Conservation (phyloP, 2,797 vertebrate genomes). For the Saxicola maurus region DNA sequence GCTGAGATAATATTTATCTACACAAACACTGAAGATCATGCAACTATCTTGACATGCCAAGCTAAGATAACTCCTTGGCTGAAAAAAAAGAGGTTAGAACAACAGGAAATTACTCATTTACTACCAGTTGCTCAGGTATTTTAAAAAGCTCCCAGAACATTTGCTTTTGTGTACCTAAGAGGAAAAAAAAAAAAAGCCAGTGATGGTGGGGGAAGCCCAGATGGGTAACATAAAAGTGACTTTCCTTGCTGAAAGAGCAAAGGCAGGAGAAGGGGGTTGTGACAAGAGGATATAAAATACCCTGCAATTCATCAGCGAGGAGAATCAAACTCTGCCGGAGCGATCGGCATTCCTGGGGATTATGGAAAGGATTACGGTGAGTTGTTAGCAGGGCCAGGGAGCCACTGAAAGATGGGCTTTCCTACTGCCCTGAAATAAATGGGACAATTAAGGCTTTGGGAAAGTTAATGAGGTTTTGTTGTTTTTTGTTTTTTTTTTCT, state of each 20-base stretch:
- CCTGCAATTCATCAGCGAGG: slow-evolving; percentile 65
- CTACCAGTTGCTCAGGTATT: slow-evolving; percentile 63
- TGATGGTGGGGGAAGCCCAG: neutral
- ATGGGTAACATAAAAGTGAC: slow-evolving; percentile 65
- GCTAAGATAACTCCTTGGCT: neutral
- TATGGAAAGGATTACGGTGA: slow-evolving; percentile 70
- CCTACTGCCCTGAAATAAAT: slow-evolving; percentile 68
- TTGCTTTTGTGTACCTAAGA: slow-evolving; percentile 55
- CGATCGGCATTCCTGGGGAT: slow-evolving; percentile 65
- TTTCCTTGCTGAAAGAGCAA: slow-evolving; percentile 65
- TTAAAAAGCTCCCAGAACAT: slow-evolving; percentile 60
- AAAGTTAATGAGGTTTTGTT: slow-evolving; percentile 57
- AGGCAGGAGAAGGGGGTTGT: slow-evolving; percentile 56
- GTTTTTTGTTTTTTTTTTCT: neutral
- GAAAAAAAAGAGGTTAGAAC: neutral
- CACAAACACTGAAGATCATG: neutral
- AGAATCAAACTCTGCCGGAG: slow-evolving; percentile 59
- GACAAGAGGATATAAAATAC: slow-evolving; percentile 70
- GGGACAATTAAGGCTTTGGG: slow-evolving; percentile 69
- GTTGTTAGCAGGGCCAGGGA: slow-evolving; percentile 63
- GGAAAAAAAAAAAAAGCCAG: neutral
- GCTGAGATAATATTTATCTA: slow-evolving; percentile 30
- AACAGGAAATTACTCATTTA: slow-evolving; percentile 65
- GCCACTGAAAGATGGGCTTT: slow-evolving; percentile 71
- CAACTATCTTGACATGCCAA: neutral